Base-by-base conservation (phyloP, 1,140 invertebrate genomes). In the Drosophila takahashii region DNA sequence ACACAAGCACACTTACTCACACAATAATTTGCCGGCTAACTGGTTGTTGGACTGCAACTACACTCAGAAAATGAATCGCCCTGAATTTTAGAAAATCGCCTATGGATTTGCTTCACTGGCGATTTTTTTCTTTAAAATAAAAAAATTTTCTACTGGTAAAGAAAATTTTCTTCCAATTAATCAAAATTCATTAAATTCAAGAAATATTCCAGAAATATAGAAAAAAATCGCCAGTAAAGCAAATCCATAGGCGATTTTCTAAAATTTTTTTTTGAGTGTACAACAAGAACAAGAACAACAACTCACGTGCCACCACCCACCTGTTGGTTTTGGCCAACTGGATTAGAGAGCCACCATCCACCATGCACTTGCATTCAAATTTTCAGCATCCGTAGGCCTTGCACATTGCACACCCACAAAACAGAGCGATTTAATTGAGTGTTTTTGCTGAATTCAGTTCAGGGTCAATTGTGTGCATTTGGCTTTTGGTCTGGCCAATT, bases 391-490 rank as follows among this genome's bases (percentile, higher is more conserved):
- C 60, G 32, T 77, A 77, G 69, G 59, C 57, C 57, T 45, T 50
- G 64, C 16, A 42, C 11, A 36, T 10, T 39, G 54, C 54, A 50
- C 53, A 59, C 36, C 53, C 56, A 56, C 52, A 72, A 27, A 18
- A 62, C 29, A 65, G 60, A 36, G n/a, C 32, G 42, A 66, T 65
- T 81, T 78, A 85, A 86, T 86, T 78, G 75, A 79, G 65, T 83
- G 79, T 73, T 72, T 62, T 72, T 69, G 44, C 64, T 56, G 70
- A 77, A 87, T 89, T 84, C 79, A 84, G 83, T 87, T 89, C 83
- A 87, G 79, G 83, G 83, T 89, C 83, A 87, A 62, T 65, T 77
- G 62, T 79, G 79, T 52, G 69, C 52, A 29, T 65, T 61, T 85
- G 41, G 80, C 64, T 75, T 83, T 80, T 69, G 67, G 74, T 59